These are phyloP conservation scores for Tenebrio molitor DNA, from an alignment of 1,140 invertebrate genomes.

Conservation along the genomic window DNA sequence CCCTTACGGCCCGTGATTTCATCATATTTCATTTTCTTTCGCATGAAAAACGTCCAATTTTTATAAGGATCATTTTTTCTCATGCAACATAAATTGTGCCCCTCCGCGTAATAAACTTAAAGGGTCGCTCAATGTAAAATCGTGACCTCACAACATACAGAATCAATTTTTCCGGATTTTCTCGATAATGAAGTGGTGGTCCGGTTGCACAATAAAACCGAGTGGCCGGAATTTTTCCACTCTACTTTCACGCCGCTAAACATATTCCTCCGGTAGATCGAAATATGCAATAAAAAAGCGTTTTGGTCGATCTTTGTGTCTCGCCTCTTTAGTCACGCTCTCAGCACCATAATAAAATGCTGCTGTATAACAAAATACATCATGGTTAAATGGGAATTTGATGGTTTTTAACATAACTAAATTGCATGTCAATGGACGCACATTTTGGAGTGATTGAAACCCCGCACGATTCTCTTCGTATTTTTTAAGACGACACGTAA, in stretches of 20 bases:
- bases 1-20: slow-evolving; percentile 9
- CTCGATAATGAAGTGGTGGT: slow-evolving; percentile 18
- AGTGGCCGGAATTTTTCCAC: background rate
- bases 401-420: slow-evolving; percentile 26
- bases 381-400: slow-evolving; percentile 24
- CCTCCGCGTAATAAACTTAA: slow-evolving; percentile 22
- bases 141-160: slow-evolving; percentile 8
- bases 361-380: slow-evolving; percentile 12
- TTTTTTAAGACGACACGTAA: no score
- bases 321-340: slow-evolving; percentile 17
- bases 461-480: no score
- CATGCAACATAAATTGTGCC: slow-evolving; percentile 16
- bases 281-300: background rate
- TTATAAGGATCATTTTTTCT: slow-evolving; percentile 36
- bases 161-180: slow-evolving; percentile 12
- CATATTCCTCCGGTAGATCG: no score
- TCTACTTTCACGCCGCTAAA: background rate
- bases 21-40: slow-evolving; percentile 28
- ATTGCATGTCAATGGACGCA: slow-evolving; percentile 21
- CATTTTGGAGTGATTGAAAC: slow-evolving; percentile 9
- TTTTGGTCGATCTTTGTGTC: background rate
- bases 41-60: slow-evolving; percentile 25
- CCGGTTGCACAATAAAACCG: slow-evolving; percentile 3
- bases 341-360: background rate
- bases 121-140: slow-evolving; percentile 23